phyloP scores from a whole-genome alignment of 2,888 invertebrate species.

The Monopis laevigella region DNA sequence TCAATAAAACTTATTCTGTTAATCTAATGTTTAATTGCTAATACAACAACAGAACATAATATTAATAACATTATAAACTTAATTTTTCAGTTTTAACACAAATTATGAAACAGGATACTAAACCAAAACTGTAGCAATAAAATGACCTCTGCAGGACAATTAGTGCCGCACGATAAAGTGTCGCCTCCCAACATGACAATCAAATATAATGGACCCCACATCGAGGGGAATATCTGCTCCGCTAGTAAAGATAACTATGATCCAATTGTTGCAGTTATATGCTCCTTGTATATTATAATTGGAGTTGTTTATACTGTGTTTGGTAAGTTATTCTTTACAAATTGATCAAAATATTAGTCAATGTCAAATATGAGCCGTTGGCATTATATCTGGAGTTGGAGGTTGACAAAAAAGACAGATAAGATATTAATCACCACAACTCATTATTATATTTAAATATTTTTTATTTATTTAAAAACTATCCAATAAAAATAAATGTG shows the following conservation, averaged over 20 bases:
- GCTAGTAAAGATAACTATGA: conserved; percentile 72
- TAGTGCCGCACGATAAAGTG: conserved; percentile 63
- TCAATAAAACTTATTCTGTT: too few relatives aligned
- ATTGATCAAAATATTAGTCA: background rate
- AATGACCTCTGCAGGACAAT: conserved; percentile 62
- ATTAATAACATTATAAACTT: background rate
- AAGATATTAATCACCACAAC: too few relatives aligned
- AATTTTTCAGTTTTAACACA: background rate
- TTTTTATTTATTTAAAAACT: conserved; percentile 20
- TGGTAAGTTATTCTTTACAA: conserved; percentile 53
- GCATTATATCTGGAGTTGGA: background rate
- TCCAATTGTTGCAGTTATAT: conserved; percentile 71
- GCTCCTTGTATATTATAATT: conserved; percentile 79
- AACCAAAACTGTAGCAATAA: too few relatives aligned
- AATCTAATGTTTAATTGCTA: too few relatives aligned
- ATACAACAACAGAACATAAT: too few relatives aligned
- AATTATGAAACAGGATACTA: too few relatives aligned
- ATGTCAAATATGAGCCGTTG: background rate
- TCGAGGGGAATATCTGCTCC: conserved; percentile 60
- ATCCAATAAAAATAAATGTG: too few relatives aligned
- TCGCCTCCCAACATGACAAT: conserved; percentile 51
- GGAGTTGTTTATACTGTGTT: conserved; percentile 86
- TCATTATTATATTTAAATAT: background rate
- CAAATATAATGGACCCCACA: conserved; percentile 43
- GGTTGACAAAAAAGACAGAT: background rate